phyloP scores from a whole-genome alignment of 2,113 vertebrate genomes.

The Neotoma lepida region DNA sequence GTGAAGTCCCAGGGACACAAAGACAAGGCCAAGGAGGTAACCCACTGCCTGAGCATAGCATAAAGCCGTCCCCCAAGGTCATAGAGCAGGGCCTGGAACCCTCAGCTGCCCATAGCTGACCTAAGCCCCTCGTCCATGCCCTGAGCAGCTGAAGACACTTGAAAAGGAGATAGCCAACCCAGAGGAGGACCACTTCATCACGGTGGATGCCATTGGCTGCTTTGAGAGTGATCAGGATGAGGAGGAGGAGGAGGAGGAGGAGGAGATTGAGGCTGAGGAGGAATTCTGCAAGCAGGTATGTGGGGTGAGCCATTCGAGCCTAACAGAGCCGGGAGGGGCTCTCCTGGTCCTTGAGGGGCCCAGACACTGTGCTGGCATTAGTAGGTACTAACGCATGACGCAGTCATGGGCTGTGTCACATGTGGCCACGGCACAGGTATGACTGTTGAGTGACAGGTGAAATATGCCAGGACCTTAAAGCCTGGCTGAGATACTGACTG shows the following conservation, averaged over 20 bases:
- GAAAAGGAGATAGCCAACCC: conserved; percentile 88
- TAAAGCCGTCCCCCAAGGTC: background rate
- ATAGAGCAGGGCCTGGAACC: background rate
- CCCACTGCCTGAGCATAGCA: background rate
- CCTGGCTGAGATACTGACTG: background rate
- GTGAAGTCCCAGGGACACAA: conserved; percentile 94
- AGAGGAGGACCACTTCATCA: conserved; percentile 90
- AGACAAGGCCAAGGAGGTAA: conserved; percentile 91
- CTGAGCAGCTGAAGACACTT: conserved; percentile 82
- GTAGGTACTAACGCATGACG: too few relatives aligned
- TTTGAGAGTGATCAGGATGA: conserved; percentile 90
- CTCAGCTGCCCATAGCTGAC: background rate
- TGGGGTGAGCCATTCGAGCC: background rate
- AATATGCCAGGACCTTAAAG: background rate
- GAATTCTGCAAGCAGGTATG: conserved; percentile 83
- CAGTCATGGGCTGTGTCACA: accelerated
- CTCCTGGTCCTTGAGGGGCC: background rate
- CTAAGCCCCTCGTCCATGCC: background rate
- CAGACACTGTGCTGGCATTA: background rate
- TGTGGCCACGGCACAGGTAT: too few relatives aligned
- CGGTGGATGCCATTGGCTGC: conserved; percentile 93
- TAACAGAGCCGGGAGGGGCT: background rate
- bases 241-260: conserved; percentile 86
- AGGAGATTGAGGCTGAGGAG: conserved; percentile 86
- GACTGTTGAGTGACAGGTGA: background rate